Base-by-base conservation (phyloP, 2,797 vertebrate species). In the Sparidentex hasta region DNA sequence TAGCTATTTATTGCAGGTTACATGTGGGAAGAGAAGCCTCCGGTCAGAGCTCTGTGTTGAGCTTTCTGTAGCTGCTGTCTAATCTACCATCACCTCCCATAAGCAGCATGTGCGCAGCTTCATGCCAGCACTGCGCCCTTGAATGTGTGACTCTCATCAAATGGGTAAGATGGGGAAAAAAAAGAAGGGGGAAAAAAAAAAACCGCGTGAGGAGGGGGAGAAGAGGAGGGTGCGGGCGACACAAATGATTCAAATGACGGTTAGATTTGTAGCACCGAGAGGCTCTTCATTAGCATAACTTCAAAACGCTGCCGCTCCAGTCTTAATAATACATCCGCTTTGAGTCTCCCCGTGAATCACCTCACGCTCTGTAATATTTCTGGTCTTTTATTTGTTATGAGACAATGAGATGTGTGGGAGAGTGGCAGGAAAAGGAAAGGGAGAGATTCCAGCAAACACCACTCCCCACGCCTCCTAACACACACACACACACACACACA, bases 211-310 rank as follows among this genome's bases (percentile, higher is more conserved):
- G 48, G 43, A 27, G 17, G 50, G 41, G 57, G 38, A 65, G 74
- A 76, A 23, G 47, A 83, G 62, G 78, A 74, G 76, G 73, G 63
- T 38, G 81, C 1, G 18, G 67, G 66, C 67, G 61, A 74, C 87
- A 71, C 5, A 77, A 78, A 88, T 81, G 70, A 88, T 92, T 92
- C 74, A 90, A 91, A 89, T 78, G 67, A 77, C 38, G 41, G 68
- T 85, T 81, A 85, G 82, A 90, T 90, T 90, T 90, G 88, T 89
- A 83, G 81, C 66, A 65, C 78, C 62, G 76, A 88, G 89, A 90
- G 71, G 71, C 65, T 89, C 69, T 80, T 78, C 75, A 91, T 92
- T 92, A 90, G 80, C 92, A 93, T 91, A 88, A 91, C 83, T 91
- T 91, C 83, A 91, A 91, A 93, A 81, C 65, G 27, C 17, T 33